A percentile compares a stretch with the other conserved stretches of the same genome.
Evolutionary conservation across 2,888 invertebrate species (phyloP).

Genomic region (Metalampra italica): DNA sequence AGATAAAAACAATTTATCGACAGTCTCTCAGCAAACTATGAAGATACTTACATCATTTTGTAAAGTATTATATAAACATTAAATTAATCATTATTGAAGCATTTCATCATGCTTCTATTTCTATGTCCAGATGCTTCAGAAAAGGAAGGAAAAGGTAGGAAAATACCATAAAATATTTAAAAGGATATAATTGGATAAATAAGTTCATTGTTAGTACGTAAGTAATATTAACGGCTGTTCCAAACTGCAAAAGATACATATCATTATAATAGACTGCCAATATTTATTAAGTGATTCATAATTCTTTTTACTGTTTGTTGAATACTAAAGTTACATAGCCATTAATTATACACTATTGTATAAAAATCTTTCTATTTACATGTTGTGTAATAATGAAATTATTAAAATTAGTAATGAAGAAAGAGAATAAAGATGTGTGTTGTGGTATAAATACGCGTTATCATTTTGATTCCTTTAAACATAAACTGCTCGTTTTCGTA

Average conservation of each 20-base stretch:
- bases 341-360: conserved; percentile 77
- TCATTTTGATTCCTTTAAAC: no score
- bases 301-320: conserved; percentile 75
- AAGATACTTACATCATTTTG: not conserved
- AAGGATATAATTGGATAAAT: not conserved
- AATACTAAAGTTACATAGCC: conserved; percentile 66
- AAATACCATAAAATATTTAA: not conserved
- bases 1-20: not conserved
- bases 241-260: conserved; percentile 77
- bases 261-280: conserved; percentile 78
- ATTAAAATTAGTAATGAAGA: conserved; percentile 51
- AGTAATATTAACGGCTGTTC: conserved; percentile 66
- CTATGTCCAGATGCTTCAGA: no score
- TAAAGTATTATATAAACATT: not conserved
- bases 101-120: no score
- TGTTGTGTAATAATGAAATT: conserved; percentile 75
- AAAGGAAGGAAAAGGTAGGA: no score
- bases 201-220: conserved; percentile 15
- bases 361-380: conserved; percentile 78
- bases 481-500: no score
- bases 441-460: conserved; percentile 40
- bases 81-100: no score
- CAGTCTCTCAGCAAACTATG: conserved; percentile 1
- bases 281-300: conserved; percentile 63
- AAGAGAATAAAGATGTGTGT: conserved; percentile 73